Conservation (phyloP, 2,797 vertebrate genomes). For the Acrossocheilus fasciatus region DNA sequence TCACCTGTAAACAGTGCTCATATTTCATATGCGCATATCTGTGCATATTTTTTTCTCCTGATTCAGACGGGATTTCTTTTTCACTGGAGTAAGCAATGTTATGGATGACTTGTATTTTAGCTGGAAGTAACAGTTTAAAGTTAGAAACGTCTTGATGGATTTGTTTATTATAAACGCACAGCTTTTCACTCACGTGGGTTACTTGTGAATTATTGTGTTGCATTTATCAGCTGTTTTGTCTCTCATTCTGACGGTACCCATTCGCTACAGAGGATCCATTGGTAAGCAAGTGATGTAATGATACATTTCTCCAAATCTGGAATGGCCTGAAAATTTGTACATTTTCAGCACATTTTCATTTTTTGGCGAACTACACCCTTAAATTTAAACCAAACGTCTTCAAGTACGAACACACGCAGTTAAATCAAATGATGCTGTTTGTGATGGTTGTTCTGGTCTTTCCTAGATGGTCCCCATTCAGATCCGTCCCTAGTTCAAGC, state of each 20-base stretch:
- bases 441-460: constrained; percentile 10
- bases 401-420: neutral
- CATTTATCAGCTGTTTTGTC: neutral
- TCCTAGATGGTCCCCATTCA: constrained; percentile 88
- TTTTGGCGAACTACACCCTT: neutral
- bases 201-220: neutral
- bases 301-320: neutral
- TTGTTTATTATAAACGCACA: neutral
- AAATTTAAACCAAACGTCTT: neutral
- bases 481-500: constrained; percentile 90
- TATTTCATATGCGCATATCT: too few relatives aligned
- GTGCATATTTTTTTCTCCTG: too few relatives aligned
- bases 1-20: neutral
- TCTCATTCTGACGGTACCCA: neutral
- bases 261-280: neutral
- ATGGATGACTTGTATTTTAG: neutral
- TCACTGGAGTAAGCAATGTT: neutral
- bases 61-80: neutral
- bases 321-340: neutral
- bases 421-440: neutral
- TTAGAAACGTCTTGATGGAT: neutral
- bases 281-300: neutral
- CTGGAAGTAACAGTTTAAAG: neutral
- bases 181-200: neutral
- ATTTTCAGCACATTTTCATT: neutral